Conservation (phyloP, 1,140 invertebrate genomes). For the Semibalanus balanoides region DNA sequence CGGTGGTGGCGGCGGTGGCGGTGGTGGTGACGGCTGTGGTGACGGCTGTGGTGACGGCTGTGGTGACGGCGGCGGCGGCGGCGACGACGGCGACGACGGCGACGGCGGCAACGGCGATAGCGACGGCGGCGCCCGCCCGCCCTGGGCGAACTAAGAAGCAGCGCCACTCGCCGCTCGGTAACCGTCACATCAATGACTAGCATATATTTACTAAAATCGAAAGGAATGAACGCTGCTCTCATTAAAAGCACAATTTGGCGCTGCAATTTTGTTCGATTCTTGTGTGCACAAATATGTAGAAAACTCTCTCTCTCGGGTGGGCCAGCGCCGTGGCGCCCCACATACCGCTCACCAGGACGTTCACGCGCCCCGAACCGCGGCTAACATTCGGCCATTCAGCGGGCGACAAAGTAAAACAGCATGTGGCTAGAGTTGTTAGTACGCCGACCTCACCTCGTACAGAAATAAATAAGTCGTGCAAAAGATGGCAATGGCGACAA, state of each 20-base stretch:
- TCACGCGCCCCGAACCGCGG: background rate
- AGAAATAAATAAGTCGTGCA: background rate
- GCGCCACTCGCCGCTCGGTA: background rate
- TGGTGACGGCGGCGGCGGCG: too few species aligned
- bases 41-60: too few species aligned
- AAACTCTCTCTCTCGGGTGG: background rate
- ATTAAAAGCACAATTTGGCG: background rate
- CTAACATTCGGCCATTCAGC: background rate
- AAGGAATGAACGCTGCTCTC: background rate
- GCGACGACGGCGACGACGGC: too few species aligned
- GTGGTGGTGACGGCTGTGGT: too few species aligned
- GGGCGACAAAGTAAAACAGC: background rate
- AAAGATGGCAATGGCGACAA: slow-evolving; percentile 1
- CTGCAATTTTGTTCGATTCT: background rate
- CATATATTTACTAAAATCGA: slow-evolving; percentile 3
- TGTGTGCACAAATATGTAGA: slow-evolving; percentile 1
- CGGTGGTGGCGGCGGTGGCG: too few species aligned
- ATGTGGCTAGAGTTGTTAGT: background rate
- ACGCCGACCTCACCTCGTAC: background rate
- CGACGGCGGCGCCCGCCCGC: too few species aligned
- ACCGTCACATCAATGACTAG: background rate
- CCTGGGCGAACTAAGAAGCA: background rate
- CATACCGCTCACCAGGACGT: too few species aligned
- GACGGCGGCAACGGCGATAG: too few species aligned
- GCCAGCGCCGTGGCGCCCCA: too few species aligned